Percentiles rank a stretch among this genome's conserved stretches.
Conservation (phyloP, 2,888 invertebrate species). For the Meteorus cinctellus region DNA sequence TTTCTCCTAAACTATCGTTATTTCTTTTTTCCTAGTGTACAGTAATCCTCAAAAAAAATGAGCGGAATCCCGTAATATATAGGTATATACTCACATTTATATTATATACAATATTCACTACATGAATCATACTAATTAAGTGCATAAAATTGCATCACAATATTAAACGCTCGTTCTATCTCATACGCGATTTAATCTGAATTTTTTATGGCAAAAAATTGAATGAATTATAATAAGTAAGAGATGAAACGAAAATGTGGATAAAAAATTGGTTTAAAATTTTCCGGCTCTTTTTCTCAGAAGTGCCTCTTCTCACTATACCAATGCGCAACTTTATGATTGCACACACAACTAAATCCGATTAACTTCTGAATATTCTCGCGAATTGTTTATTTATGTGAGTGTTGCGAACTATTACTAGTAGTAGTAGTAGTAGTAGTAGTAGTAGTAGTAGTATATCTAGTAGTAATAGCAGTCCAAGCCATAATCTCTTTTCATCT, state of each 20-base stretch:
- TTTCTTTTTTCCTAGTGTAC: not conserved
- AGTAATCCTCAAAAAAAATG: not conserved
- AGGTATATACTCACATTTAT: not conserved
- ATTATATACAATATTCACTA: not conserved
- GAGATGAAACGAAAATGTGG: not conserved
- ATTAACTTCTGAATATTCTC: slow-evolving; percentile 48
- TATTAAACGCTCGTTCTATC: not conserved
- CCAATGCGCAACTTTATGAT: slow-evolving; percentile 39
- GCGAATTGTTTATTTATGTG: not conserved
- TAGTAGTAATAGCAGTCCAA: not conserved
- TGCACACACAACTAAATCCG: slow-evolving; percentile 49
- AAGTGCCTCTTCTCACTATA: not conserved
- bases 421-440: not conserved
- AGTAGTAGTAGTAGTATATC: not conserved
- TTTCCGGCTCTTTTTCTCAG: not conserved
- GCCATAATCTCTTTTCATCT: slow-evolving; percentile 14
- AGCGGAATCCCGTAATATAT: not conserved
- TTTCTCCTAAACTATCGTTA: not conserved
- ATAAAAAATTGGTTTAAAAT: slow-evolving; percentile 1
- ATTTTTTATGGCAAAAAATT: not conserved
- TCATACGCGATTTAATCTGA: not conserved
- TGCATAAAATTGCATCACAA: not conserved
- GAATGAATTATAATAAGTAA: not conserved
- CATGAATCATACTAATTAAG: slow-evolving; percentile 18
- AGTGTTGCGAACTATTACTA: not conserved